These are phyloP conservation scores for Chelidonichthys spinosus DNA, from an alignment of 2,797 vertebrate species.

Conservation along the genomic window DNA sequence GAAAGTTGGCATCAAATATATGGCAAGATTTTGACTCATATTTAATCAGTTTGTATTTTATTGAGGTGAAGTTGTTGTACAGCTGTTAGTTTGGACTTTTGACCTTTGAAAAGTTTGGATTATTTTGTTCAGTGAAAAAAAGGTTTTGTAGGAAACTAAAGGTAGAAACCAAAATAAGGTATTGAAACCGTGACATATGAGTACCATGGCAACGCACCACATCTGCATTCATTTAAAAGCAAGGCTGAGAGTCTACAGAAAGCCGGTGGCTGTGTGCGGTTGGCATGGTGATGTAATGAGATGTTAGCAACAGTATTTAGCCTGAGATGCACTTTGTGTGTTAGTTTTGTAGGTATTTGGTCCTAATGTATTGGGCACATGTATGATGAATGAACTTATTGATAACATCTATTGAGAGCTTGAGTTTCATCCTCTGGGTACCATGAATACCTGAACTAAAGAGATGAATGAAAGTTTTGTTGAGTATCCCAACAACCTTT, in stretches of 20 bases:
- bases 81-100: not conserved
- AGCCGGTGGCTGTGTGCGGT: not conserved
- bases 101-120: not conserved
- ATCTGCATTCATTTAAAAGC: not conserved
- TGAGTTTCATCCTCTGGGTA: not conserved
- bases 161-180: not conserved
- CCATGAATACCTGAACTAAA: not conserved
- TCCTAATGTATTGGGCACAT: not conserved
- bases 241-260: not conserved
- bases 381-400: not conserved
- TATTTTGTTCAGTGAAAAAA: not conserved
- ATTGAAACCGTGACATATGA: not conserved
- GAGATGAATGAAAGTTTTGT: not conserved
- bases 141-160: not conserved
- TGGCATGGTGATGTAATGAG: not conserved
- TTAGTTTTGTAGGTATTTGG: not conserved
- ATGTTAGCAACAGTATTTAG: not conserved
- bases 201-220: not conserved
- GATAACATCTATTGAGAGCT: too few relatives aligned
- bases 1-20: too few relatives aligned
- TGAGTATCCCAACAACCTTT: not conserved
- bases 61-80: not conserved
- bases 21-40: not conserved
- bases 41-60: not conserved
- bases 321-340: not conserved